Base-by-base conservation (phyloP, 2,888 invertebrate species). In the Melanotus villosus region DNA sequence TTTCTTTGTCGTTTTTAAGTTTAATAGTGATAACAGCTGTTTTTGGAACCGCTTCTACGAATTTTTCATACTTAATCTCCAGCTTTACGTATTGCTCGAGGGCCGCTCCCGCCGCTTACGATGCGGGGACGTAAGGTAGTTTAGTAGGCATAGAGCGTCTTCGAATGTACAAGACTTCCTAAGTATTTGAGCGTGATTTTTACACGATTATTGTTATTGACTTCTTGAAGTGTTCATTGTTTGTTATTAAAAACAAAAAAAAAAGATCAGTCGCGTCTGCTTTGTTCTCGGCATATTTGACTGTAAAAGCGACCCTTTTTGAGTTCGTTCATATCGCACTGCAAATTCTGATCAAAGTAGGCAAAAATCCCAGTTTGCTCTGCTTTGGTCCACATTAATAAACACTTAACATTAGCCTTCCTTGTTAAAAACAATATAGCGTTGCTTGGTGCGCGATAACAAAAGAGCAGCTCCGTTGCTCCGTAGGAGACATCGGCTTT, bases 11-110 rank as follows among this genome's bases (percentile, higher is more conserved):
- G 52, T 60, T 69, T 70, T 64, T 59, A 54, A 26, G 58, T 65
- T 71, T 52, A 63, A 62, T 68, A 64, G 58, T 65, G 64, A 66
- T 73, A 70, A 66, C 65, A 65, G 76, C 76, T 76, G 76, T 76
- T 75, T 76, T 75, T 75, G 73, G 70, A 73, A 73, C 72, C 70
- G 54, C 58, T 34, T 65, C 16, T 69, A 43, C 56, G 41, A 50
- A 66, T 65, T 47, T 47, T 36, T 50, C 26, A 62, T 59, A 32
- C 32, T 50, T 59, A 50, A 59, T 32, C 47, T 59, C 32, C 14
- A 62, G 68, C 63, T 68, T 68, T 52, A 52, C 26, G 57, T 50
- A 65, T 38, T 38, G 60, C 60, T 60, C 34, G 60, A 47, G 18
- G 47, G 26, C 47, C 47, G 60, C 47, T 16, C 43, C 45, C 14